Evolutionary conservation across 2,113 vertebrate genomes (phyloP).

Genomic region (rabbit (Oryctolagus cuniculus)): DNA sequence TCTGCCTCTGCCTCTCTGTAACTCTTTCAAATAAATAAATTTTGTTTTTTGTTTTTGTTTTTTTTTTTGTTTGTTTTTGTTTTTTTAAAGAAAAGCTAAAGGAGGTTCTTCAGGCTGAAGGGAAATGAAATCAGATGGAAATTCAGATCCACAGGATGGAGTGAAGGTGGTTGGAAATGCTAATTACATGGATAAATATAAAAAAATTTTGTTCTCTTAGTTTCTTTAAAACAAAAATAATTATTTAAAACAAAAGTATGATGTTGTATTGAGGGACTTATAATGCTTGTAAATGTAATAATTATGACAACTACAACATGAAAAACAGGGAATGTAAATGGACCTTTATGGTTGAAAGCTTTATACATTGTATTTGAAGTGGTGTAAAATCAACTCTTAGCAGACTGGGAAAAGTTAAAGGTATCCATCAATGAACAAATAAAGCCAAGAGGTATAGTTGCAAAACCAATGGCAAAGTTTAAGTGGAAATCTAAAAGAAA

Average conservation of each 20-base stretch:
- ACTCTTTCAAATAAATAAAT: too few species aligned
- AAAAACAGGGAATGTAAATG: not conserved
- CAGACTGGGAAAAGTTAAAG: not conserved
- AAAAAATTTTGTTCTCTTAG: not conserved
- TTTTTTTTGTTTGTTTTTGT: too few species aligned
- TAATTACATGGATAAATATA: not conserved
- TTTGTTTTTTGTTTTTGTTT: too few species aligned
- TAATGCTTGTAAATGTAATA: not conserved
- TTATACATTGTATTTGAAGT: not conserved
- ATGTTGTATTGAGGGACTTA: not conserved
- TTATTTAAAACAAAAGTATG: conserved; percentile 15
- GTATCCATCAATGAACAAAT: not conserved
- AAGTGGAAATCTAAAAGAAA: conserved; percentile 31
- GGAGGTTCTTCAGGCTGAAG: not conserved
- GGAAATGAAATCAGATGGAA: not conserved
- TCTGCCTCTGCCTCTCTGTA: too few species aligned
- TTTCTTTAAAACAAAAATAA: conserved; percentile 40
- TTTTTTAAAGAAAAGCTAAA: not conserved
- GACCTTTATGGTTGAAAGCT: not conserved
- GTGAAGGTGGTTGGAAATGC: not conserved
- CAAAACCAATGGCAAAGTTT: not conserved
- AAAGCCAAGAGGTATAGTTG: not conserved
- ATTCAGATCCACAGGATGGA: not conserved
- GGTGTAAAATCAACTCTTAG: not conserved
- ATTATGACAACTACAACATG: not conserved